These are phyloP conservation scores for Sebastes miniatus DNA, from an alignment of 2,797 vertebrate genomes.

Conservation along the genomic window DNA sequence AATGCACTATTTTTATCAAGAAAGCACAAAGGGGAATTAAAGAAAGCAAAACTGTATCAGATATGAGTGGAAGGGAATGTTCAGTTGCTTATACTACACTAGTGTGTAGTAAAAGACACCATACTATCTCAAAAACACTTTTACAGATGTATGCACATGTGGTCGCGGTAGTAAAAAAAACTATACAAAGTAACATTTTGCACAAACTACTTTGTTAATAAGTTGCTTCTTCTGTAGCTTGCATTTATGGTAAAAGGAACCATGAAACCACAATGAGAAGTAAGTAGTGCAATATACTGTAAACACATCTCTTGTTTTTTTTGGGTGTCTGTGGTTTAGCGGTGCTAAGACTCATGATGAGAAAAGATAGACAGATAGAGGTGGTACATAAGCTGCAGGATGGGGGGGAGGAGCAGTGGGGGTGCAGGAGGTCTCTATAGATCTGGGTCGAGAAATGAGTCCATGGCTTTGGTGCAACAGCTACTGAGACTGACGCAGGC, in stretches of 20 bases:
- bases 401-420: slow-evolving; percentile 14
- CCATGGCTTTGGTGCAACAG: slow-evolving; percentile 36
- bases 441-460: slow-evolving; percentile 19
- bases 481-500: slow-evolving; percentile 55
- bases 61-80: not conserved
- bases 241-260: not conserved
- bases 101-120: slow-evolving; percentile 10
- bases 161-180: not conserved
- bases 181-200: not conserved
- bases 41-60: not conserved
- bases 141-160: not conserved
- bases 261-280: not conserved
- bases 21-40: slow-evolving; percentile 30
- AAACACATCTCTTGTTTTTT: not conserved
- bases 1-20: slow-evolving; percentile 50
- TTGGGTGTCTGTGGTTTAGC: not conserved
- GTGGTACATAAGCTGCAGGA: not conserved
- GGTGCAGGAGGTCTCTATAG: slow-evolving; percentile 7
- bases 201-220: not conserved
- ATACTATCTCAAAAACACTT: not conserved
- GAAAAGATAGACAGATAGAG: not conserved
- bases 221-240: fast-evolving
- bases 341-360: not conserved
- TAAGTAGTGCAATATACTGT: not conserved
- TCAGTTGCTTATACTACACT: slow-evolving; percentile 63